Evolutionary conservation across 2,113 vertebrate species (phyloP).

Genomic region (Monarcha castaneiventris): DNA sequence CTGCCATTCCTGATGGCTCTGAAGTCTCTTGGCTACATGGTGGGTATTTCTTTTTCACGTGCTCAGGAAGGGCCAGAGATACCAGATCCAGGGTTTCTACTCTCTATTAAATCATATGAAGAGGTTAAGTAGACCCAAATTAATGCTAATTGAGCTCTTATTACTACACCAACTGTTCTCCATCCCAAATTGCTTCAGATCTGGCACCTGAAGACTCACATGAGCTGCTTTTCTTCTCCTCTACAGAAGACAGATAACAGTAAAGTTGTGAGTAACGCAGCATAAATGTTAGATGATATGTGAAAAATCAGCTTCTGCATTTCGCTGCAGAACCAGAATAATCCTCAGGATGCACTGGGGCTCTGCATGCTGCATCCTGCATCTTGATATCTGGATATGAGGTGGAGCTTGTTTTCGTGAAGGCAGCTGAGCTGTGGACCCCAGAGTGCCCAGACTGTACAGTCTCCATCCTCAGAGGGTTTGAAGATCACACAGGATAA

Average conservation of each 20-base stretch:
- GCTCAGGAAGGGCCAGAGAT: neutral
- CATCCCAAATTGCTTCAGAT: neutral
- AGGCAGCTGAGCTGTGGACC: neutral
- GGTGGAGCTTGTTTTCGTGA: neutral
- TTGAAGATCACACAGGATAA: neutral
- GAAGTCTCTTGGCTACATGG: rapidly evolving
- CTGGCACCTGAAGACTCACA: neutral
- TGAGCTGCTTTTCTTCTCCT: neutral
- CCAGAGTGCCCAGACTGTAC: neutral
- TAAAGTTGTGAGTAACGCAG: neutral
- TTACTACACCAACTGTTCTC: neutral
- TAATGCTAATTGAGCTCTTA: neutral
- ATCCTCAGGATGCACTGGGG: neutral
- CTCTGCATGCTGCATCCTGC: neutral
- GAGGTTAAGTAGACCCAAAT: neutral
- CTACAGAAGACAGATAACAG: neutral
- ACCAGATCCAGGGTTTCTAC: neutral
- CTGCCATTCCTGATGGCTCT: neutral
- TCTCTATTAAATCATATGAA: neutral
- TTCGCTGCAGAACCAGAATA: neutral
- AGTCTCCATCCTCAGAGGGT: neutral
- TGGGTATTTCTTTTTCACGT: rapidly evolving
- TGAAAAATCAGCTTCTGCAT: neutral
- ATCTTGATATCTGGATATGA: rapidly evolving
- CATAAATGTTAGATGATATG: neutral